These are phyloP conservation scores for Periophthalmus modestus DNA, from an alignment of 2,113 vertebrate genomes.

Conservation along the genomic window DNA sequence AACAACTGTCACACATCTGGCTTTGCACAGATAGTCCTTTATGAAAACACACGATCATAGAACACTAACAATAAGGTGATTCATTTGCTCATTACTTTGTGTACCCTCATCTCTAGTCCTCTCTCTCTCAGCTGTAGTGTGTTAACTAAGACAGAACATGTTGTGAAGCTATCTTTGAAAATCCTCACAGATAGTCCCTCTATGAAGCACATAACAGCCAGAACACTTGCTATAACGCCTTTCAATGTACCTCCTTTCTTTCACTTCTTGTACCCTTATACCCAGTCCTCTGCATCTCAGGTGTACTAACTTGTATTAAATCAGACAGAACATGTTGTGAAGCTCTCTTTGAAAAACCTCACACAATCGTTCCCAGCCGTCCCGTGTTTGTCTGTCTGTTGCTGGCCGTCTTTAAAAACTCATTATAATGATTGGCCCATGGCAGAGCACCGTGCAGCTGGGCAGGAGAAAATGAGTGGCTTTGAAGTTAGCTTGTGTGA, in stretches of 20 bases:
- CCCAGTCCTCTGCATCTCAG: neutral
- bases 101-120: neutral
- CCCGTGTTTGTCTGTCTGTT: constrained; percentile 27
- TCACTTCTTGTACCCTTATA: neutral
- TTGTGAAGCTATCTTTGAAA: constrained; percentile 14
- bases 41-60: neutral
- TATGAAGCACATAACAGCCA: neutral
- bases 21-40: neutral
- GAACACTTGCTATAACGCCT: too few species aligned
- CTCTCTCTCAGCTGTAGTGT: neutral
- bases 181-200: neutral
- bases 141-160: constrained; percentile 13
- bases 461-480: constrained; percentile 53
- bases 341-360: constrained; percentile 10
- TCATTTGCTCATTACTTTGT: neutral
- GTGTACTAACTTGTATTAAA: neutral
- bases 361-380: constrained; percentile 12
- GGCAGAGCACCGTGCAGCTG: constrained; percentile 54
- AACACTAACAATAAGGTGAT: neutral
- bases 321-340: constrained; percentile 10
- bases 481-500: constrained; percentile 64
- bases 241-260: neutral
- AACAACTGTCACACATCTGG: neutral
- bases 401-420: constrained; percentile 20
- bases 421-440: constrained; percentile 60